Evolutionary conservation across 2,797 vertebrate species (phyloP), one percentile per base, ranked within the genome.

Genomic region (Alauda arvensis): DNA sequence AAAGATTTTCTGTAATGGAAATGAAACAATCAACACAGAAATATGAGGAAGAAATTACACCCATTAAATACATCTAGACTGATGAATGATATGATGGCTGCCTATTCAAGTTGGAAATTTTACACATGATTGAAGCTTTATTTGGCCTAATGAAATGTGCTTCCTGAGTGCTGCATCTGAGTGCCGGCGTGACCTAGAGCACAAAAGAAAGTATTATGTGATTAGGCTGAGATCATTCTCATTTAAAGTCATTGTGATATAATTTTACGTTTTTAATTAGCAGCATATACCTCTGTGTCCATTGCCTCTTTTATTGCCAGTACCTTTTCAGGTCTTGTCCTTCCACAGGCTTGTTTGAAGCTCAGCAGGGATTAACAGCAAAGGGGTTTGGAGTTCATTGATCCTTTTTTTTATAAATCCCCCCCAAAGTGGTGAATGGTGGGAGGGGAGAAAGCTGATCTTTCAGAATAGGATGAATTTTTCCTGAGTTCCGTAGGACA

Each of bases 111-210:
- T 95, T 98, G 97, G 97, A 98, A 97, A 98, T 98, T 98, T 98
- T 98, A 98, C 98, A 99, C 98, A 98, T 98, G 98, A 98, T 98
- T 98, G 98, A 98, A 98, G 98, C 97, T 98, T 98, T 98, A 98
- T 98, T 98, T 98, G 97, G 98, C 97, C 97, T 98, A 98, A 98
- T 98, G 98, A 98, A 98, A 98, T 97, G 97, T 96, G 97, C 97
- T 98, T 98, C 98, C 98, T 98, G 98, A 98, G 98, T 98, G 97
- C 97, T 98, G 96, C 97, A 97, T 98, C 97, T 98, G 96, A 97
- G 96, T 97, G 97, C 97, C 87, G 96, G 96, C 96, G 79, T 98
- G 97, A 98, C 98, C 97, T 93, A 89, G 94, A 97, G 97, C 96
- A 99, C 98, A 99, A 99, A 98, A 97, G 98, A 92, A 93, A 96